Evolutionary conservation across 2,888 invertebrate species (phyloP).

Genomic region (Chalcosyrphus nemorum): DNA sequence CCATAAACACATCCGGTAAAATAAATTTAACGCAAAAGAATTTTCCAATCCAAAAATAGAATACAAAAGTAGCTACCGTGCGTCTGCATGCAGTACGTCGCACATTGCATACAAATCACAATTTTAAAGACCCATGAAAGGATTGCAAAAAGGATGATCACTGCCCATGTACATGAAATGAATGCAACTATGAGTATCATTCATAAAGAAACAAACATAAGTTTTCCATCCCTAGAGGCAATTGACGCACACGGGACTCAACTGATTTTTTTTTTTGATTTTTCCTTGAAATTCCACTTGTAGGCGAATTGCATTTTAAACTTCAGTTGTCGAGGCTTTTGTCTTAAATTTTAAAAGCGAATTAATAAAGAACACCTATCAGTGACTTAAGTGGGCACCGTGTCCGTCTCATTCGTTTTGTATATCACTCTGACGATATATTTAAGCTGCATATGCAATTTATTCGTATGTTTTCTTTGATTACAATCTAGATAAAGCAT

Average conservation of each 20-base stretch:
- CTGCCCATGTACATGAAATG: not conserved
- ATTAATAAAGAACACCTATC: constrained; percentile 58
- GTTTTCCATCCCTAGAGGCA: constrained; percentile 20
- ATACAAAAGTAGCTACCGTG: constrained; percentile 1
- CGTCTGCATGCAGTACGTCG: not conserved
- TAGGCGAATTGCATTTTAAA: constrained; percentile 41
- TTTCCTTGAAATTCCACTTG: constrained; percentile 49
- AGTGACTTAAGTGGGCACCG: constrained; percentile 13
- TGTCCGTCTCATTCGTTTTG: not conserved
- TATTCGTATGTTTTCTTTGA: not conserved
- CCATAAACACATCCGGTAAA: constrained; percentile 35
- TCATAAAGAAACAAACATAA: constrained; percentile 27
- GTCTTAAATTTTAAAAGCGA: constrained; percentile 44
- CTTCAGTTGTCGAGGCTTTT: constrained; percentile 37
- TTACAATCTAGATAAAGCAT: constrained; percentile 12
- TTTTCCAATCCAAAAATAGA: constrained; percentile 46
- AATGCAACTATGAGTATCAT: constrained; percentile 28
- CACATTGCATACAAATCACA: constrained; percentile 37
- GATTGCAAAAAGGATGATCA: constrained; percentile 23
- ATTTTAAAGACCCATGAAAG: constrained; percentile 13
- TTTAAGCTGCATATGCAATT: constrained; percentile 8
- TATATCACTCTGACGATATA: not conserved
- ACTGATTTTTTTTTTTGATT: constrained; percentile 17
- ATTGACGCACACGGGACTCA: not conserved
- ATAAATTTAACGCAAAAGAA: not conserved